Percentiles rank a stretch among this genome's conserved stretches.
These are phyloP conservation scores for Benthochromis sp. DNA, from an alignment of 2,113 vertebrate species.

Conservation along the genomic window DNA sequence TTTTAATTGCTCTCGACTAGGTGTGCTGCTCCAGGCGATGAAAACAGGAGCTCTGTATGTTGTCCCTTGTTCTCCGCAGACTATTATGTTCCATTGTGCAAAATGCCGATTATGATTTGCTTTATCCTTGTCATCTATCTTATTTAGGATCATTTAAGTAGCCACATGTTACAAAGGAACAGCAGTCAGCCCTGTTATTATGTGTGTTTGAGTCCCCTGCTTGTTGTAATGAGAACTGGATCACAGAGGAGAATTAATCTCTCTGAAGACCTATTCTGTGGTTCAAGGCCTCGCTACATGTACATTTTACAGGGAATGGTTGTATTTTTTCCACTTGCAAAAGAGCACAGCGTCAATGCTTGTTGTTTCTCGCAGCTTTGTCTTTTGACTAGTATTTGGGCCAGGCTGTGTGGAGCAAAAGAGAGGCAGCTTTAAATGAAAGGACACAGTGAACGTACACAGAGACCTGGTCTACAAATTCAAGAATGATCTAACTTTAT, in stretches of 20 bases:
- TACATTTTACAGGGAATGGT: background rate
- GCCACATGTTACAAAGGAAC: slow-evolving; percentile 65
- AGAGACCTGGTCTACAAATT: background rate
- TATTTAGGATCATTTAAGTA: slow-evolving; percentile 65
- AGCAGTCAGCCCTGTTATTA: slow-evolving; percentile 58
- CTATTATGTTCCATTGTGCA: slow-evolving; percentile 64
- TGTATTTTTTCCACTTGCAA: background rate
- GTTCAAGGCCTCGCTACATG: slow-evolving; percentile 32
- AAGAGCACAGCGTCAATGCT: background rate
- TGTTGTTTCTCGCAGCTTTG: background rate
- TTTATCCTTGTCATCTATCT: slow-evolving; percentile 68
- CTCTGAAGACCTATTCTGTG: slow-evolving; percentile 40
- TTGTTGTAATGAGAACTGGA: slow-evolving; percentile 51
- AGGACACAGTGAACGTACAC: background rate
- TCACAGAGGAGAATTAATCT: slow-evolving; percentile 57
- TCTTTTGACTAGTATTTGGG: background rate
- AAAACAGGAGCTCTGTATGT: slow-evolving; percentile 52
- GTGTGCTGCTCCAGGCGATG: slow-evolving; percentile 67
- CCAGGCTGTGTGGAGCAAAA: background rate
- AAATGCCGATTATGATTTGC: slow-evolving; percentile 64
- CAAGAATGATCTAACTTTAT: background rate
- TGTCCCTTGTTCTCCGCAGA: slow-evolving; percentile 53
- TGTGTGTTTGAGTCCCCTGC: slow-evolving; percentile 55
- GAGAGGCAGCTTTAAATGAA: background rate
- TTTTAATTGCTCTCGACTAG: slow-evolving; percentile 77